Percentiles rank a stretch among this genome's conserved stretches.
phyloP scores from a whole-genome alignment of 1,140 invertebrate species.

The Nasonia giraulti region DNA sequence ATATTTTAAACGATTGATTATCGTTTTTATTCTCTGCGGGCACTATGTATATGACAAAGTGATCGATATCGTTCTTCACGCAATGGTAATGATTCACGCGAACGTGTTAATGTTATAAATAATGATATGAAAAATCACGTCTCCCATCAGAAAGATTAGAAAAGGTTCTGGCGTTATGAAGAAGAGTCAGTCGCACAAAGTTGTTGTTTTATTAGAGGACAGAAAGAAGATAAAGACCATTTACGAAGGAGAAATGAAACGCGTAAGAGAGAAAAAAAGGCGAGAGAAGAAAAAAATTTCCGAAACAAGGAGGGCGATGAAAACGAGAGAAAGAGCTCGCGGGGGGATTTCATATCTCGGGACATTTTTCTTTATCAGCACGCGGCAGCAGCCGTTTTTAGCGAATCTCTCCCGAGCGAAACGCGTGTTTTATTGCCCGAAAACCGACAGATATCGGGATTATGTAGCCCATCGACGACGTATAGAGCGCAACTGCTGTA shows the following conservation, averaged over 20 bases:
- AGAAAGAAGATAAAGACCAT: constrained; percentile 27
- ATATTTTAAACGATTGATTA: background rate
- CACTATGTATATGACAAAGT: background rate
- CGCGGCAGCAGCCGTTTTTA: constrained; percentile 65
- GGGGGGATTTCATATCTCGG: constrained; percentile 67
- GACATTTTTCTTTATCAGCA: constrained; percentile 70
- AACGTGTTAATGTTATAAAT: background rate
- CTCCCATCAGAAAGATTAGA: background rate
- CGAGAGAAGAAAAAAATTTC: constrained; percentile 23
- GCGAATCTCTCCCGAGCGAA: constrained; percentile 58
- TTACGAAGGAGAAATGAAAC: background rate
- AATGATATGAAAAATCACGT: background rate
- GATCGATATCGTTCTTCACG: background rate
- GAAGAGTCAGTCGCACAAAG: background rate
- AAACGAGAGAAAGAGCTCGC: constrained; percentile 48
- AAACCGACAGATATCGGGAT: constrained; percentile 76
- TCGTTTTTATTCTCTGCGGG: background rate
- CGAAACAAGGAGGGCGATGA: constrained; percentile 50
- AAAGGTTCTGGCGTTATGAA: background rate
- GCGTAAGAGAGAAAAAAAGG: background rate
- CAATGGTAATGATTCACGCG: background rate
- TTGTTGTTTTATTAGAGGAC: constrained; percentile 43
- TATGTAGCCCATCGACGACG: constrained; percentile 65
- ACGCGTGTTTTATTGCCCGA: constrained; percentile 75
- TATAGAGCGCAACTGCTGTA: background rate